A percentile compares a stretch with the other conserved stretches of the same genome.
These are phyloP conservation scores for Burhinus bistriatus DNA, from an alignment of 2,113 vertebrate species.

Conservation along the genomic window DNA sequence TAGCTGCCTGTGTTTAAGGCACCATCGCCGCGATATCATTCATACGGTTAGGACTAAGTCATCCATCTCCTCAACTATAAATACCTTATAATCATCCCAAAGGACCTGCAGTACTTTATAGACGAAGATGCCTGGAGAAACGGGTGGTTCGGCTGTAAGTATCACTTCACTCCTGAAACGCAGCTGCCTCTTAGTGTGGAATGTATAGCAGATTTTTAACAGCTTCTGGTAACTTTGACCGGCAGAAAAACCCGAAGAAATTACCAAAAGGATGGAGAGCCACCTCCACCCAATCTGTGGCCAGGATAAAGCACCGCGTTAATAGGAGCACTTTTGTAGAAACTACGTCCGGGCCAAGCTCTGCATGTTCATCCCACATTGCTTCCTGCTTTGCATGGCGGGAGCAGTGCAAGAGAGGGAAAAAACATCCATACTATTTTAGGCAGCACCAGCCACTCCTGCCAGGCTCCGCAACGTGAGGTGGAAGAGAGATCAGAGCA, in stretches of 20 bases:
- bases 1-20: slow-evolving; percentile 46
- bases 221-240: not conserved
- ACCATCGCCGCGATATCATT: not conserved
- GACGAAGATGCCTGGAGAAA: slow-evolving; percentile 11
- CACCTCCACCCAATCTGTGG: not conserved
- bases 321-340: not conserved
- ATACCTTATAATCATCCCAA: slow-evolving; percentile 57
- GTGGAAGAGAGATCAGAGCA: not conserved
- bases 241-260: not conserved
- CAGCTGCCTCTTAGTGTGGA: not conserved
- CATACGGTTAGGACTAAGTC: slow-evolving; percentile 29
- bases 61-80: slow-evolving; percentile 63
- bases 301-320: not conserved
- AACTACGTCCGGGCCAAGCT: not conserved
- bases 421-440: not conserved
- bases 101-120: slow-evolving; percentile 8
- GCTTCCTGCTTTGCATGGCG: not conserved
- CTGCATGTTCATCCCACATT: not conserved
- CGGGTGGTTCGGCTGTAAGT: not conserved
- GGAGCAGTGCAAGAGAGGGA: not conserved
- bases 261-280: not conserved
- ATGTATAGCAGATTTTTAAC: not conserved
- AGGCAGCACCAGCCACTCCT: not conserved
- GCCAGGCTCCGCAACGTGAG: not conserved
- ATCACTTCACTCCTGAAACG: not conserved